Evolutionary conservation across 2,888 invertebrate species (phyloP).

Genomic region (Pandemis heparana): DNA sequence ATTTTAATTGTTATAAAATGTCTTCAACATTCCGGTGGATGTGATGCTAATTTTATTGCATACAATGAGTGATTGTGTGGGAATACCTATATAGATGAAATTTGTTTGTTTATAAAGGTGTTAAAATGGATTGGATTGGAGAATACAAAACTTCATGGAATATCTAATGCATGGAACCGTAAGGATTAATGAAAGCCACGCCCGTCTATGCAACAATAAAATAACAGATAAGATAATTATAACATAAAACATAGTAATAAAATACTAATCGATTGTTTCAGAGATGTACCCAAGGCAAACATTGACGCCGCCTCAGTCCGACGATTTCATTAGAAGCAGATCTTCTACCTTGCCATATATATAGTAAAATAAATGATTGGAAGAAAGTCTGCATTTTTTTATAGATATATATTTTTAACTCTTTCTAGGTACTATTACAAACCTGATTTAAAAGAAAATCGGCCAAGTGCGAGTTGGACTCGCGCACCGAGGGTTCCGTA

Average conservation of each 20-base stretch:
- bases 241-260: neutral
- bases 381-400: neutral
- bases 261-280: slow-evolving; percentile 52
- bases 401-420: neutral
- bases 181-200: neutral
- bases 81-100: no score
- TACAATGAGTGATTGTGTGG: no score
- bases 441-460: no score
- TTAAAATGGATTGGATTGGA: no score
- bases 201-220: neutral
- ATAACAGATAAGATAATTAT: neutral
- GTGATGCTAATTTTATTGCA: no score
- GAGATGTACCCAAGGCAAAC: slow-evolving; percentile 60
- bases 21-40: no score
- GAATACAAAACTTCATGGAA: no score
- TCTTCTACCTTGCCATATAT: slow-evolving; percentile 52
- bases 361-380: neutral
- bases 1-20: no score
- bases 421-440: neutral
- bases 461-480: no score
- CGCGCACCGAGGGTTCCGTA: no score
- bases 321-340: slow-evolving; percentile 53
- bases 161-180: no score
- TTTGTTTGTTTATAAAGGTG: no score
- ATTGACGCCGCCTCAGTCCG: slow-evolving; percentile 51